Base-by-base conservation (phyloP, 2,113 vertebrate genomes). In the Corythornis madagascariensis region DNA sequence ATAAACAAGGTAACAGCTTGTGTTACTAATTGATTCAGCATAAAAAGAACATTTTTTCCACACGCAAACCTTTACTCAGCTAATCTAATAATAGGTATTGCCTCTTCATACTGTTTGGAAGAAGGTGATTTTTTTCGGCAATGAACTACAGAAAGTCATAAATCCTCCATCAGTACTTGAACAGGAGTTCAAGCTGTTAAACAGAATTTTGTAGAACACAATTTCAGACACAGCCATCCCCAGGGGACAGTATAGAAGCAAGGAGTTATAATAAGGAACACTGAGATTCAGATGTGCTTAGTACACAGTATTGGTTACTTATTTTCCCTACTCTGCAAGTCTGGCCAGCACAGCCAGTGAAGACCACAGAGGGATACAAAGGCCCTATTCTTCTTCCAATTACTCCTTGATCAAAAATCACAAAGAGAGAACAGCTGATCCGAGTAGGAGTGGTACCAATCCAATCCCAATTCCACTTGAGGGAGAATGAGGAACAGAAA, bases 331-430 rank as follows among this genome's bases (percentile, higher is more conserved):
- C 55, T 40, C 59, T 42, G n/a, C 0, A 1, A 79, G 35, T 29
- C 42, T 1, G 0, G 31, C 33, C 72, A 61, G 45, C 24, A 28
- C 6, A 4, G 26, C 9, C 1, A 2, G 16, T 4, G 57, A 35
- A 35, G 18, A 70, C 6, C 40, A 74, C 42, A 47, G 20, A 24
- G 28, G 24, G 21, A 13, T 13, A 10, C 33, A 60, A 78, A 40
- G 19, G 14, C 13, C 28, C 53, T 11, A 0, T 8, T 31, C 47
- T 53, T 24, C 50, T 67, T n/a, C 48, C 55, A 40, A 43, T 33
- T 81, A 5, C 26, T 50, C 65, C 20, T 42, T 52, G 38, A 70
- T 42, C 28, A 22, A 1, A 53, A 74, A 40, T 28, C 52, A 10
- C 38, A 50, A 3, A 8, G 29, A 66, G 6, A 45, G 16, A 70